Base-by-base conservation (phyloP, 2,888 invertebrate species). In the Notocelia uddmanniana region DNA sequence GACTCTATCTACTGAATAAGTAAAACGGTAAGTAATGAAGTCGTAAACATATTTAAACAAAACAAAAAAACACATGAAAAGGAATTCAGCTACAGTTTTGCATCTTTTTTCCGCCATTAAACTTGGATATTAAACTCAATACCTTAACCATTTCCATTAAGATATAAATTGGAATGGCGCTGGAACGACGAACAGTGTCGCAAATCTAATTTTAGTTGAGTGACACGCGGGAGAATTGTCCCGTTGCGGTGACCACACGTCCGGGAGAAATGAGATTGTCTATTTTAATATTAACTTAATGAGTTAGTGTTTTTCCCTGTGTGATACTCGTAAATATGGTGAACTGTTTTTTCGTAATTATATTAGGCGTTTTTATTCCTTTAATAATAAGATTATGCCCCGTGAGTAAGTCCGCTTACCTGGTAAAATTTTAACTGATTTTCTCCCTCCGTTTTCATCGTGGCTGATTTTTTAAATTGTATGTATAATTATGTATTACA, bases 151-250 rank as follows among this genome's bases (percentile, higher is more conserved):
- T 48, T 19, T n/a, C 11, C n/a, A 5, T 66, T 59, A 50, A 19
- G 57, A 26, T 11, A 13, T 18, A 37, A 31, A 23, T 3, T 55
- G 59, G 63, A 54, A 54, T 75, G 76, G 77, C 75, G 78, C 77
- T 78, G 77, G 76, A 72, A 74, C 69, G 78, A 76, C 77, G 78
- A 74, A 75, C 76, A 76, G 76, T 77, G 81, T 81, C 81, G 82
- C 87, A 81, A 85, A 87, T 87, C 88, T 89, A 89, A 89, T 88
- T 89, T 85, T 83, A 82, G 81, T 73, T 75, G 68, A 74, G 77
- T 76, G 79, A 75, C 81, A 77, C 75, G 73, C 74, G 69, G 74
- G 80, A 81, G 83, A 83, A 85, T 85, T 86, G 84, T 79, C 80
- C 82, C 81, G 34, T 34, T 41, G 52, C 19, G 45, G 66, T 71